Evolutionary conservation across 2,113 vertebrate genomes (phyloP), one percentile per base, ranked within the genome.

Genomic region (Pterocles orientalis): DNA sequence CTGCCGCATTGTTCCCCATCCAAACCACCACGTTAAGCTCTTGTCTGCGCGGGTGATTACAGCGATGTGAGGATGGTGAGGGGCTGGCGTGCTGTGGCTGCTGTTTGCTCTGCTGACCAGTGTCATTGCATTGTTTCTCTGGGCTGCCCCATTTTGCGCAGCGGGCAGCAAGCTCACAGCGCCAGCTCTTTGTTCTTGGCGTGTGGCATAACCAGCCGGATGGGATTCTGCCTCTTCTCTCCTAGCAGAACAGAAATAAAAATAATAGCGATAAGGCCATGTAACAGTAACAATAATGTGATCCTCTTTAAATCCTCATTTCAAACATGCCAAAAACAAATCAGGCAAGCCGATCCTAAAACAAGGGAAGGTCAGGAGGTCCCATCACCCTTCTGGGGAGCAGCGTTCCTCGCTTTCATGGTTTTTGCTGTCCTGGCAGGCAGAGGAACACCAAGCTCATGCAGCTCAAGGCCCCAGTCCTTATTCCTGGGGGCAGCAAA

Each of bases 11-110:
- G 86, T 70, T 88, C 19, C 57, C 79, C 4, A 1, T 51, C 58
- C 62, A n/a, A 73, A 33, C 29, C 24, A 47, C 1, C 24, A 47
- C 1, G 1, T 12, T 50, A 58, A 88, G 71, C 82, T 53, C 57
- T 11, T 15, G 33, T 70, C 91, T 75, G 65, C 77, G 43, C 51
- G 60, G 7, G 34, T 10, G 64, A 26, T 29, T 7, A 39, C 76
- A 45, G 85, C 26, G 2, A 6, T 1, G 12, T 17, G 62, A 43
- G 1, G 29, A 12, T 2, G 2, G 14, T 4, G 71, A 47, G 58
- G 23, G n/a, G 68, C 39, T 14, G 2, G 15, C 2, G 1, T 65
- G 79, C 79, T 76, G 61, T 7, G 48, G 48, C 78, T 54, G 81
- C 84, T 14, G 36, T n/a, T 47, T 6, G 7, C 86, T 78, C 50